Evolutionary conservation across 2,888 invertebrate genomes (phyloP), one percentile per base, ranked within the genome.

Genomic region (Arrhopalites spinosus): DNA sequence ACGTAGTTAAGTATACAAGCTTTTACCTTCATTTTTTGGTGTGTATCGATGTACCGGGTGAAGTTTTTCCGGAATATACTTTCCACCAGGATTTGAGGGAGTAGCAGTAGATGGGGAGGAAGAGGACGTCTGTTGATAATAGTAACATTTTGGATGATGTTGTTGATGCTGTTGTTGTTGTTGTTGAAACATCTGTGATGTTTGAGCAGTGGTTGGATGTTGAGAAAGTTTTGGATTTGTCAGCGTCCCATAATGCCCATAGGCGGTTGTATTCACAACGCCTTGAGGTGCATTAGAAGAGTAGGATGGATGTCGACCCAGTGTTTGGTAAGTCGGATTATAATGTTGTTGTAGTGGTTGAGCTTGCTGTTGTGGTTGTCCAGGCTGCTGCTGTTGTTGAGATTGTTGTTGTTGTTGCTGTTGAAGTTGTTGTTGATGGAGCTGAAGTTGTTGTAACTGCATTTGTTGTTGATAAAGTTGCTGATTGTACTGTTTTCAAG

Each of bases 21-120:
- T 45, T 45, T 11, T 11, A 45, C 15, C 15, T 11, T 15, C 8
- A 45, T 15, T 45, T 11, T 45, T 45, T 11, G 83, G 83, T 36
- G 83, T 83, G 64, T 83, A 83, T 20, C 83, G 74, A 66, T 83
- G 80, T n/a, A 82, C 81, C 0, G 83, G 83, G 53, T 83, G 83
- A 13, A 83, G 73, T 53, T 83, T 83, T 71, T 82, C 82, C 13
- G 82, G 82, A 67, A 81, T 81, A 69, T 82, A 82, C 61, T 82
- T 82, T 7, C 77, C 77, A 20, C 71, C 74, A 13, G 74, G 64
- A 66, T 63, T 77, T 1, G 77, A 73, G 5, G 71, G 20, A 29
- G 69, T 59, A 2, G 76, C 25, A 8, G 36, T 73, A 11, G 77
- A 36, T 20, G 76, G 63, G 11, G 81, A 77, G 1, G 78, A 43